Evolutionary conservation across 2,113 vertebrate genomes (phyloP).

Genomic region (Girardinichthys multiradiatus): DNA sequence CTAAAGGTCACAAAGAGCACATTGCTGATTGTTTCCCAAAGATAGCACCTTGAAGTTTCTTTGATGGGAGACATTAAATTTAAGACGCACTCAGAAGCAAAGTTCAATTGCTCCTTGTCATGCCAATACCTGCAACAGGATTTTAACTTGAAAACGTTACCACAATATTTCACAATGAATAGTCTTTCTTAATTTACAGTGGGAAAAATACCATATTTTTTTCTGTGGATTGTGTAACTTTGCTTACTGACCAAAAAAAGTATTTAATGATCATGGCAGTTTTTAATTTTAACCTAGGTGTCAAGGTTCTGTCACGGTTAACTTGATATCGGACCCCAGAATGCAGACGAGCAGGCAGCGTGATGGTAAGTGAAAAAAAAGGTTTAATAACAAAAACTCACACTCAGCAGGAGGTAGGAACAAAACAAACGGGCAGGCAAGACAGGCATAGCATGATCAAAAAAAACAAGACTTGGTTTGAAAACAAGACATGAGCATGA

Average conservation of each 20-base stretch:
- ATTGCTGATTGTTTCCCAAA: slow-evolving; percentile 79
- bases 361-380: too few species aligned
- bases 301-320: too few species aligned
- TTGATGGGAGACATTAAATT: slow-evolving; percentile 75
- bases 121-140: slow-evolving; percentile 26
- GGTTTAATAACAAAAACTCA: too few species aligned
- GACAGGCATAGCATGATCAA: too few species aligned
- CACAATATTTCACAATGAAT: background rate
- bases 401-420: too few species aligned
- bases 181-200: background rate
- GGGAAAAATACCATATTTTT: background rate
- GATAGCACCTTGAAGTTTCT: slow-evolving; percentile 74
- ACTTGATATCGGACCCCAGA: too few species aligned
- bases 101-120: slow-evolving; percentile 72
- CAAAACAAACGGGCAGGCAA: too few species aligned
- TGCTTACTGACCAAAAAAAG: background rate
- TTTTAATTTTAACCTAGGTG: too few species aligned
- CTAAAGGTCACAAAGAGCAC: slow-evolving; percentile 77
- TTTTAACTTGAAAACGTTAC: slow-evolving; percentile 27
- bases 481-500: too few species aligned
- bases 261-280: too few species aligned
- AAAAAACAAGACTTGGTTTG: too few species aligned
- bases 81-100: slow-evolving; percentile 59
- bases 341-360: too few species aligned
- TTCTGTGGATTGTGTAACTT: background rate